These are phyloP conservation scores for Amphibalanus amphitrite DNA, from an alignment of 1,140 invertebrate species.

Conservation along the genomic window DNA sequence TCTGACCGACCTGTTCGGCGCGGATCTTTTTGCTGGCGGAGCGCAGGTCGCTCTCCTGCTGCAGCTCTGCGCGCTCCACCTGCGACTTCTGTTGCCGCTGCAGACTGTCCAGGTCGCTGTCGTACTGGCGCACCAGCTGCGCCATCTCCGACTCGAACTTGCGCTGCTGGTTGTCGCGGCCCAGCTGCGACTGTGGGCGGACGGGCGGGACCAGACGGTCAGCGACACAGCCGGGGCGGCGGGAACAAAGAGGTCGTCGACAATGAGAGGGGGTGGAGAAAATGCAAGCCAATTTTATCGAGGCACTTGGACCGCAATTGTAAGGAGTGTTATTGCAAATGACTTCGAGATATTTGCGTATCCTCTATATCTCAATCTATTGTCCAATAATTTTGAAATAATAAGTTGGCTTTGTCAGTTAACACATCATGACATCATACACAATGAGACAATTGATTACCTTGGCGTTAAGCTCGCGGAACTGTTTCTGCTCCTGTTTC, in stretches of 20 bases:
- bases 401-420: too few relatives aligned
- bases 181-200: constrained; percentile 38
- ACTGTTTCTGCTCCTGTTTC: constrained; percentile 94
- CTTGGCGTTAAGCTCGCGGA: constrained; percentile 79
- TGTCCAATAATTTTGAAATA: too few relatives aligned
- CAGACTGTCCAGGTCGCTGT: constrained; percentile 73
- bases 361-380: too few relatives aligned
- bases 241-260: too few relatives aligned
- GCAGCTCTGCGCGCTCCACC: constrained; percentile 79
- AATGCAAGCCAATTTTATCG: too few relatives aligned
- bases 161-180: constrained; percentile 74
- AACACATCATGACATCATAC: too few relatives aligned
- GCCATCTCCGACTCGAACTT: constrained; percentile 66
- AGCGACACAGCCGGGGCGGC: neutral
- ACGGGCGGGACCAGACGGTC: too few relatives aligned
- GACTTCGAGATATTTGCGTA: too few relatives aligned
- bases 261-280: too few relatives aligned
- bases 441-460: too few relatives aligned
- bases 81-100: constrained; percentile 73
- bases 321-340: too few relatives aligned
- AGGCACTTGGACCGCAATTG: too few relatives aligned
- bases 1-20: constrained; percentile 64
- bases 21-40: constrained; percentile 52
- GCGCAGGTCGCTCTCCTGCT: constrained; percentile 77
- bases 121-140: constrained; percentile 61